Evolutionary conservation across 2,888 invertebrate species (phyloP), one percentile per base, ranked within the genome.

Genomic region (Oscheius myriophilus): DNA sequence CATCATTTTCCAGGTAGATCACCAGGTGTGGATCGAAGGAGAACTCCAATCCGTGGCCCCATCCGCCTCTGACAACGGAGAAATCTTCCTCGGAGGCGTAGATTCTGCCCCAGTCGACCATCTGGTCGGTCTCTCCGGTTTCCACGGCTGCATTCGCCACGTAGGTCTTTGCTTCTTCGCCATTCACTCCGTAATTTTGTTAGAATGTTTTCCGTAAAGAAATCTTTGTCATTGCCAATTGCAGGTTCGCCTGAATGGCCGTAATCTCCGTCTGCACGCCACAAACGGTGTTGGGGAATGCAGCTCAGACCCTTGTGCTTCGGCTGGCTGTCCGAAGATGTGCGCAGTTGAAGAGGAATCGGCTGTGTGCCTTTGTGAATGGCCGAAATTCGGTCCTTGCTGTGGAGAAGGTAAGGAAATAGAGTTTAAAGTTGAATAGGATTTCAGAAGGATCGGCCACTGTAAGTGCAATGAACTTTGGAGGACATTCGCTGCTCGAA

Each of bases 1-100:
- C 14, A 52, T 33, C n/a, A 39, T 41, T 1, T 26, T 62, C n/a
- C 41, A 71, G 65, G 63, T 77, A 16, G 75, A 75, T 55, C 69
- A 71, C 41, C 76, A 76, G 54, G 54, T 67, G 21, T 79, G 79
- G 79, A 70, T 75, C 16, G 79, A 79, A 53, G 67, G 70, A 14
- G 73, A 75, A 41, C 46, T 25, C 65, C 70, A 33, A 46, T 67
- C 23, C n/a, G 58, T 33, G 66, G 67, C 21, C 33, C 59, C 72
- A 18, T 73, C 70, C 54, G 51, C 63, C 49, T 52, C 61, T 18
- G 23, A 12, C 1, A 54, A 52, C 11, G 70, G 70, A 49, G 26
- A 46, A 39, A 21, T 61, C 18, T 49, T 18, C 21, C 25, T 61
- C 18, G 61, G 61, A 23, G 61, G 61, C 9, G 25, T 49, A 3